Base-by-base conservation (phyloP, 2,113 vertebrate species). In the Melanocharis versteri region DNA sequence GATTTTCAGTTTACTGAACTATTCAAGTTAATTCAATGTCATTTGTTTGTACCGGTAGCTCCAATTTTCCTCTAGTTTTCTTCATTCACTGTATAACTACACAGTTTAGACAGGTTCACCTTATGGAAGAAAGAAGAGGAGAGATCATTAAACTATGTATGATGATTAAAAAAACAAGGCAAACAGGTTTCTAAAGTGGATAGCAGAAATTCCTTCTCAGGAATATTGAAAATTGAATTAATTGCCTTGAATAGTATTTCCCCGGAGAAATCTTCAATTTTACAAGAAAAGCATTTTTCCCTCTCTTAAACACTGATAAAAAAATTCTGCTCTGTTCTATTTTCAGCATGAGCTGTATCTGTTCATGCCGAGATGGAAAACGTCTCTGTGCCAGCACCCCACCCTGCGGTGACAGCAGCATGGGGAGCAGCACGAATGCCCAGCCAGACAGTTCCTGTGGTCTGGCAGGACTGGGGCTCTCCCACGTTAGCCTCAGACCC, bases 401-500 rank as follows among this genome's bases (percentile, higher is more conserved):
- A 0, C 44, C 66, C 37, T 69, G n/a, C 0, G 1, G 54, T 2
- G 9, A 27, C 2, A 2, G 33, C 42, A 47, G 47, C 31, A n/a
- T 1, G 1, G 60, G 28, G 33, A 83, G 21, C 4, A 65, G 1
- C 1, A 5, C 3, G 11, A 75, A 37, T 4, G 4, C 18, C 45
- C 8, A 2, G 22, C 11, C 45, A 66, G 50, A 6, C 4, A n/a
- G 12, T 33, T 82, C 44, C 31, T 4, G 2, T 1, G 2, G 28
- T 28, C 13, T 75, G 42, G 24, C 51, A 79, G 44, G 22, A 33
- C 22, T 19, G 21, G 8, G 27, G 18, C 30, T 82, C 39, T 84
- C 48, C 28, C 61, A 35, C 21, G 7, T 54, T 7, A 44, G 24
- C 24, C 35, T 81, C 58, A 64, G 28, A 78, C 5, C 9, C 13